A percentile compares a stretch with the other conserved stretches of the same genome.
These are phyloP conservation scores for Synergus umbraculus DNA, from an alignment of 2,888 invertebrate genomes.

Conservation along the genomic window DNA sequence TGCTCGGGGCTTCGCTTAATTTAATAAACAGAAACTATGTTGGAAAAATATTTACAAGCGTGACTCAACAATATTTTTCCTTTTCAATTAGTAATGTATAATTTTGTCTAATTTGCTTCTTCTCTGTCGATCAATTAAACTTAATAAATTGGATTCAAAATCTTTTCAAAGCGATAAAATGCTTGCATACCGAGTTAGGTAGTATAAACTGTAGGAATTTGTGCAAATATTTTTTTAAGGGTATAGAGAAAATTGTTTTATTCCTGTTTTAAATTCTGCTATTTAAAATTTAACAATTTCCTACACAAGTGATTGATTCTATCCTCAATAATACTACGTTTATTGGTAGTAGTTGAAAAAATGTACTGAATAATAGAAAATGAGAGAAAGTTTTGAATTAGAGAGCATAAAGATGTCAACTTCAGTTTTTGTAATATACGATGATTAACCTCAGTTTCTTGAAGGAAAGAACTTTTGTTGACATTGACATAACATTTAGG, in stretches of 20 bases:
- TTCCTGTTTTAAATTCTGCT: not conserved
- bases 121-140: not conserved
- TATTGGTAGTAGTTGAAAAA: no score
- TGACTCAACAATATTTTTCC: not conserved
- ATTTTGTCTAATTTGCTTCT: constrained; percentile 4
- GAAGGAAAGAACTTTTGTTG: not conserved
- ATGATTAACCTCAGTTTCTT: constrained; percentile 3
- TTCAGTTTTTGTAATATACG: not conserved
- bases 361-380: no score
- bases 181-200: not conserved
- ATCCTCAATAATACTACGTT: no score
- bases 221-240: not conserved
- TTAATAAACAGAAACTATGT: not conserved
- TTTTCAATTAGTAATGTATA: constrained; percentile 4
- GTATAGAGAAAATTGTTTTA: not conserved
- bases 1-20: constrained; percentile 20
- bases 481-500: constrained; percentile 17
- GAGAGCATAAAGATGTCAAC: not conserved
- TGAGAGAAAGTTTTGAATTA: not conserved
- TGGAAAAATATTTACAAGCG: not conserved
- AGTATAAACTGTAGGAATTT: not conserved
- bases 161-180: not conserved
- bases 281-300: no score
- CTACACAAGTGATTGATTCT: no score
- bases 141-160: not conserved